Percentiles rank a stretch among this genome's conserved stretches.
phyloP scores from a whole-genome alignment of 2,113 vertebrate genomes.

The Gobius niger region DNA sequence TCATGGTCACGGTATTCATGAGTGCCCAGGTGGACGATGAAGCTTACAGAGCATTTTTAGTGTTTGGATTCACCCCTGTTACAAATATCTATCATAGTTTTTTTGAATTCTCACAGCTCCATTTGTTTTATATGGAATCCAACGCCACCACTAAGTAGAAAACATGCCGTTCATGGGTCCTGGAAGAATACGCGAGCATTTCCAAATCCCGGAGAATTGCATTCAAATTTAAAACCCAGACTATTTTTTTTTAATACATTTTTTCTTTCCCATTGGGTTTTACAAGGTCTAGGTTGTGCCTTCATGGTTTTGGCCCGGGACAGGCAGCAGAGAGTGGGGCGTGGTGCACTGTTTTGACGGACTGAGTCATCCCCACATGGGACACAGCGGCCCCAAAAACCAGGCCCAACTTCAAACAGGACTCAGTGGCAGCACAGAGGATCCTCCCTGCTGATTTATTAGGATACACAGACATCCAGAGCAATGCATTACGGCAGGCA shows the following conservation, averaged over 20 bases:
- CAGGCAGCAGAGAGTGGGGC: conserved; percentile 36
- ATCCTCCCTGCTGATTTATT: conserved; percentile 70
- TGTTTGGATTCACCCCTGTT: neutral
- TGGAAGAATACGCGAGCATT: conserved; percentile 1
- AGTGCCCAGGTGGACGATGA: too few species aligned
- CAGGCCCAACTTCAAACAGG: conserved; percentile 57
- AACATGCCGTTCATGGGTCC: neutral
- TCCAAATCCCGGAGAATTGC: neutral
- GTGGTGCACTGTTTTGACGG: conserved; percentile 22
- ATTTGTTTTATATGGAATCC: conserved; percentile 22
- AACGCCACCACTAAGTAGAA: conserved; percentile 6
- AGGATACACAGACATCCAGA: conserved; percentile 41
- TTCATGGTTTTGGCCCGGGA: conserved; percentile 23
- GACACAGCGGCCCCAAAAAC: conserved; percentile 29
- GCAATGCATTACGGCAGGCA: conserved; percentile 32
- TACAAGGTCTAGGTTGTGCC: conserved; percentile 14
- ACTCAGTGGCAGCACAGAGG: conserved; percentile 38
- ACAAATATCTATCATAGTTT: neutral
- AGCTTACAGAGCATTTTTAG: too few species aligned
- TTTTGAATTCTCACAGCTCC: neutral
- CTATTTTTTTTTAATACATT: conserved; percentile 1
- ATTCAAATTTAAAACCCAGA: neutral
- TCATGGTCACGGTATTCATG: too few species aligned
- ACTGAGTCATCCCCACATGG: conserved; percentile 61
- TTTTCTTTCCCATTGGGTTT: conserved; percentile 1